Evolutionary conservation across 2,797 vertebrate genomes (phyloP).

Genomic region (Phoeniculus purpureus): DNA sequence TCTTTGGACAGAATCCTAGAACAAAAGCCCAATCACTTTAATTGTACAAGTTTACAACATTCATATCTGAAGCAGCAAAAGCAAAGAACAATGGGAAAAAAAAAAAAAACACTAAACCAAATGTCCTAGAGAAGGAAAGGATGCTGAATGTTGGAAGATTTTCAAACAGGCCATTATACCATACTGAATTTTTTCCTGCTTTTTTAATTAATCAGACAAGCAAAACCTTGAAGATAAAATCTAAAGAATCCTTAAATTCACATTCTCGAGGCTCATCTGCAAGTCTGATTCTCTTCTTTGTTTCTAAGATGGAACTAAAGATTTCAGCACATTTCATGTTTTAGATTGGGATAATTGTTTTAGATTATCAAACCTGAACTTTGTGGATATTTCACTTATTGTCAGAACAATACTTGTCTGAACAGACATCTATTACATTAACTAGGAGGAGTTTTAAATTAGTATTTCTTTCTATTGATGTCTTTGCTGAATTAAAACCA

Average conservation of each 20-base stretch:
- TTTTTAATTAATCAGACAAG: not conserved
- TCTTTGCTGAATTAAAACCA: not conserved
- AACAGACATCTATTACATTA: not conserved
- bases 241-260: not conserved
- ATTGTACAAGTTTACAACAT: not conserved
- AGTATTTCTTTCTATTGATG: not conserved
- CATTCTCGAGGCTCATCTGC: not conserved
- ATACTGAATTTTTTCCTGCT: not conserved
- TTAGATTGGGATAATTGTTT: not conserved
- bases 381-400: not conserved
- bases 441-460: not conserved
- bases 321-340: not conserved
- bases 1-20: not conserved
- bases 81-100: not conserved
- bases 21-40: rapidly evolving
- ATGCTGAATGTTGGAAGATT: not conserved
- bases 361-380: not conserved
- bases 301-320: not conserved
- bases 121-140: not conserved
- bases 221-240: not conserved
- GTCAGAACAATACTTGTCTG: not conserved
- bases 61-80: not conserved
- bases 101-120: rapidly evolving
- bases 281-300: not conserved
- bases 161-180: not conserved